phyloP scores from a whole-genome alignment of 2,113 vertebrate genomes.

The Dinomys branickii region DNA sequence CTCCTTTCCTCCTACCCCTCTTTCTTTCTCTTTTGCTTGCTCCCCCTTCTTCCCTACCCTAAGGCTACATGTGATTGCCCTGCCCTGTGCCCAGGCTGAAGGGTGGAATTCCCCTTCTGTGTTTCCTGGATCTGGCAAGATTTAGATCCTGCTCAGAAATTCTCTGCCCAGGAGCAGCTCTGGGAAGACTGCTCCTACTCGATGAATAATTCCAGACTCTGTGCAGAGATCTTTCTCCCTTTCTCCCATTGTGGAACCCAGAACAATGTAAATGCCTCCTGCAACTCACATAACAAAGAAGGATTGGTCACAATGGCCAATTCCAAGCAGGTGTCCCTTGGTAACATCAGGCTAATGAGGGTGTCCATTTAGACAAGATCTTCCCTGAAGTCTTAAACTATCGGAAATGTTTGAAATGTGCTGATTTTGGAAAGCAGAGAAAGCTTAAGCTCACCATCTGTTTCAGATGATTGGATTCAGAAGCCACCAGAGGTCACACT shows the following conservation, averaged over 20 bases:
- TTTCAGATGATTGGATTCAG: not conserved
- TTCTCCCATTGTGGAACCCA: not conserved
- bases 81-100: not conserved
- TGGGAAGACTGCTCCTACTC: not conserved
- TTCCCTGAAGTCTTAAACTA: not conserved
- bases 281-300: not conserved
- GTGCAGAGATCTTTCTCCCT: too few species aligned
- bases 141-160: not conserved
- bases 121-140: not conserved
- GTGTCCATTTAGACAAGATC: not conserved
- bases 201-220: not conserved
- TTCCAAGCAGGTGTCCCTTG: not conserved
- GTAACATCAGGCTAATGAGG: not conserved
- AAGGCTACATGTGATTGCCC: not conserved
- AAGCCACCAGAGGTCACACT: not conserved
- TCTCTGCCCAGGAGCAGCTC: not conserved
- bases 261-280: not conserved
- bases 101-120: not conserved
- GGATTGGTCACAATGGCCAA: not conserved
- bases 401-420: not conserved
- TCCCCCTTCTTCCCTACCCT: not conserved
- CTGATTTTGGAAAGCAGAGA: not conserved
- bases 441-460: not conserved
- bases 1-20: not conserved
- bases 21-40: not conserved